These are phyloP conservation scores for Gyrodactylus bullatarudis DNA, from an alignment of 1,140 invertebrate species.

Conservation along the genomic window DNA sequence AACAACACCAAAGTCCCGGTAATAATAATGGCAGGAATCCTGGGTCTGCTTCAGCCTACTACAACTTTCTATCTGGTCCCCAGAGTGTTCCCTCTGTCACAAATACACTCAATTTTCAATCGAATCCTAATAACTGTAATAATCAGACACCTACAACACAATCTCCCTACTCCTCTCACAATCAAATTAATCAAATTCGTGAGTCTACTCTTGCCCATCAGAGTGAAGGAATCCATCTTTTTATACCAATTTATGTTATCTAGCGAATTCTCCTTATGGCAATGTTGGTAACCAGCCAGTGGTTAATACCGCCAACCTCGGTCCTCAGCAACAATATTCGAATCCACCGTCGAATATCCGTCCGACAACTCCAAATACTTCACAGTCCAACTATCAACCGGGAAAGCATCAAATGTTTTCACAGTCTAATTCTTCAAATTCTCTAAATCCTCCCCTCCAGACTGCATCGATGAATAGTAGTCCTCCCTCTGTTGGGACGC, in stretches of 20 bases:
- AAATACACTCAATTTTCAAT: background rate
- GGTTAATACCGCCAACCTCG: background rate
- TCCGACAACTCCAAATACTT: background rate
- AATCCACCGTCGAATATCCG: background rate
- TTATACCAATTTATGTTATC: background rate
- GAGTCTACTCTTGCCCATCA: background rate
- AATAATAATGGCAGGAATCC: background rate
- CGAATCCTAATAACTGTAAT: background rate
- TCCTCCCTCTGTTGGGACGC: background rate
- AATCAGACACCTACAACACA: background rate
- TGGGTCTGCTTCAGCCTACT: background rate
- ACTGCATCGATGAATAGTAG: background rate
- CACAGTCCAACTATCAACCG: background rate
- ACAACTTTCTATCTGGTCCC: background rate
- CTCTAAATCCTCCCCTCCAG: background rate
- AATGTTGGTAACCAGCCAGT: background rate
- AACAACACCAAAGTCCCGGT: background rate
- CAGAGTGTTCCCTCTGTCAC: background rate
- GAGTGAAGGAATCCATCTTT: background rate
- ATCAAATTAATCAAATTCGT: background rate
- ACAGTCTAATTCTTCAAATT: background rate
- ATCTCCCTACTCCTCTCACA: background rate
- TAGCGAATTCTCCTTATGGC: background rate
- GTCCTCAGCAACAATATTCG: background rate
- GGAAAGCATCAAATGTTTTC: background rate